Conservation (phyloP, 2,113 vertebrate genomes). For the Thalassarche chlororhynchos region DNA sequence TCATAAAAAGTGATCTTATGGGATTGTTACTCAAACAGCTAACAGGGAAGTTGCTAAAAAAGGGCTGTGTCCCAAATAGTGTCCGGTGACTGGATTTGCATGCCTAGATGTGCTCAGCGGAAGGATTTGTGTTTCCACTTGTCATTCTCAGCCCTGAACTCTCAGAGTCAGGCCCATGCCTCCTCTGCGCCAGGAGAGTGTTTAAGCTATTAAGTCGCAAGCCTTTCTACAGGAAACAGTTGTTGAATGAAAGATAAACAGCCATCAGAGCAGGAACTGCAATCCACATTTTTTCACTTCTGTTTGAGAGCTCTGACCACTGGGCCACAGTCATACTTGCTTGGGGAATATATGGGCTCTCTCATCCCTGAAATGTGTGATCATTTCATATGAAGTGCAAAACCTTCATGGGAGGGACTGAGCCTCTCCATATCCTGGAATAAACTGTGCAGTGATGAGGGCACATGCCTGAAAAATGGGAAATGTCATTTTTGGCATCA, state of each 20-base stretch:
- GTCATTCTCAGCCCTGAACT: not conserved
- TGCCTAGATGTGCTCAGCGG: not conserved
- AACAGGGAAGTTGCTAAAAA: not conserved
- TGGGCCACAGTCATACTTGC: not conserved
- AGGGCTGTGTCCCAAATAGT: not conserved
- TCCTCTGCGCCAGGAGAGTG: not conserved
- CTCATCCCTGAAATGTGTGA: not conserved
- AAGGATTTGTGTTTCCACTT: constrained; percentile 26
- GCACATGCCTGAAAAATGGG: not conserved
- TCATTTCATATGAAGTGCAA: not conserved
- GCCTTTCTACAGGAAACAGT: constrained; percentile 23
- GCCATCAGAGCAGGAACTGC: constrained; percentile 16
- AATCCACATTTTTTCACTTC: not conserved
- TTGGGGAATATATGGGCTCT: not conserved
- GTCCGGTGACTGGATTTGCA: not conserved
- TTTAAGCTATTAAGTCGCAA: constrained; percentile 28
- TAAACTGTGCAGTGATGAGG: not conserved
- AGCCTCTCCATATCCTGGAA: not conserved
- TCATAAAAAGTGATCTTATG: not conserved
- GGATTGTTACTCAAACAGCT: not conserved
- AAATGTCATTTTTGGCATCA: not conserved
- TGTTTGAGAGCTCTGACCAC: not conserved
- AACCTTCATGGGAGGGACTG: not conserved
- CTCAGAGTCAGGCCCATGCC: not conserved
- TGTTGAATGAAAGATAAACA: constrained; percentile 39